phyloP scores from a whole-genome alignment of 2,797 vertebrate species.

The Danio choprae region DNA sequence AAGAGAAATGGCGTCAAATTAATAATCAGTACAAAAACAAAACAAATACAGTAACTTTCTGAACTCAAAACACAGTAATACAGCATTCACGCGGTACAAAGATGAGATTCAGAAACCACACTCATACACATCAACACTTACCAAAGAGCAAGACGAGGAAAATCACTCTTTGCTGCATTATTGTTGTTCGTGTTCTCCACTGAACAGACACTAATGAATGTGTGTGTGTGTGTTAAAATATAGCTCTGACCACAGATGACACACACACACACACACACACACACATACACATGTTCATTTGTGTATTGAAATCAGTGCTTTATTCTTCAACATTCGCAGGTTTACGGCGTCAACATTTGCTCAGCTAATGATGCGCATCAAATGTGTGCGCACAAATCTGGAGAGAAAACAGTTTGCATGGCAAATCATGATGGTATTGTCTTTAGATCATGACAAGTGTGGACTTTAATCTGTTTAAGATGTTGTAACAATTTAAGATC shows the following conservation, averaged over 20 bases:
- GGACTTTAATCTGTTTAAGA: background rate
- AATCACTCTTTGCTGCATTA: background rate
- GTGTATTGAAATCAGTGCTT: background rate
- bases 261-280: too few species aligned
- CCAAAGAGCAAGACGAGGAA: constrained; percentile 4
- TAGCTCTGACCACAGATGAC: background rate
- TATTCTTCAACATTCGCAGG: background rate
- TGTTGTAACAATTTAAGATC: background rate
- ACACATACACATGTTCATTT: constrained; percentile 9
- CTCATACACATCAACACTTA: background rate
- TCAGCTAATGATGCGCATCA: background rate
- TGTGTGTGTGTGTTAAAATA: background rate
- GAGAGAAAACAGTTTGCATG: background rate
- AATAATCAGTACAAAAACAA: too few species aligned
- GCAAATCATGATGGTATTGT: background rate
- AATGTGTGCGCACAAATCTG: background rate
- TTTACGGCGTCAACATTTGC: background rate
- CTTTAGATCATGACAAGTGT: background rate
- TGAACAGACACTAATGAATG: too few species aligned
- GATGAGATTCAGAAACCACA: background rate
- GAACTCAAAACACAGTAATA: background rate
- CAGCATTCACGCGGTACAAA: too few species aligned
- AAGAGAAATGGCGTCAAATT: background rate
- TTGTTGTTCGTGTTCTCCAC: background rate
- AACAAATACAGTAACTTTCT: too few species aligned